These are phyloP conservation scores for Diorhabda sublineata DNA, from an alignment of 1,140 invertebrate genomes.

Conservation along the genomic window DNA sequence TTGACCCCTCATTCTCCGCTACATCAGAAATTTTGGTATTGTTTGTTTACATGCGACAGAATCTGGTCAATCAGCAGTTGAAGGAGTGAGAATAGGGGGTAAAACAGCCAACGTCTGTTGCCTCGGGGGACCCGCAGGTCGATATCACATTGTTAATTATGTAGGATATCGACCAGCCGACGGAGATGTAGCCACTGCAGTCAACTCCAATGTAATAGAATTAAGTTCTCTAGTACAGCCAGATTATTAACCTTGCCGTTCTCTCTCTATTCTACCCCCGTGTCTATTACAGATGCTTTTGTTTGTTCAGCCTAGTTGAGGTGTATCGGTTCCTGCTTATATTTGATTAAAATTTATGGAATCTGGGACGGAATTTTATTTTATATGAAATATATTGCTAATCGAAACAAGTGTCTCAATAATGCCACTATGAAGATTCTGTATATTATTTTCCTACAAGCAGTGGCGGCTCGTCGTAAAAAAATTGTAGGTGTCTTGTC, in stretches of 20 bases:
- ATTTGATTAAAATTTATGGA: too few species aligned
- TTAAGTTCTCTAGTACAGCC: constrained; percentile 37
- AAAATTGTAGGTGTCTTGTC: too few species aligned
- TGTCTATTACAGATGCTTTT: constrained; percentile 27
- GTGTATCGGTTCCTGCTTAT: too few species aligned
- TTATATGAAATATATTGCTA: too few species aligned
- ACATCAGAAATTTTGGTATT: constrained; percentile 4
- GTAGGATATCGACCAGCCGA: constrained; percentile 37
- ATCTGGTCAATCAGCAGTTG: constrained; percentile 23
- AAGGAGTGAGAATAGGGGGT: constrained; percentile 11
- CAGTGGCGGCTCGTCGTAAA: too few species aligned
- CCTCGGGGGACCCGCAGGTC: constrained; percentile 34
- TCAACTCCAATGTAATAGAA: constrained; percentile 43
- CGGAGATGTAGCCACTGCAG: constrained; percentile 37
- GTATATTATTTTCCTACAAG: too few species aligned
- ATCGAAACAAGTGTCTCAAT: too few species aligned
- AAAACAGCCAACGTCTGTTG: constrained; percentile 19
- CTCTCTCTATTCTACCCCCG: constrained; percentile 13
- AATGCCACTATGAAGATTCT: too few species aligned
- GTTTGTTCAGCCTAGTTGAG: too few species aligned
- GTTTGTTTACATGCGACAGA: constrained; percentile 13
- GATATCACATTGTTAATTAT: constrained; percentile 43
- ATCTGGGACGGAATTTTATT: too few species aligned
- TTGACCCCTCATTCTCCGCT: background rate
- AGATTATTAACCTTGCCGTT: constrained; percentile 38